A percentile compares a stretch with the other conserved stretches of the same genome.
Conservation (phyloP, 2,113 vertebrate species). For the Myotis davidii region DNA sequence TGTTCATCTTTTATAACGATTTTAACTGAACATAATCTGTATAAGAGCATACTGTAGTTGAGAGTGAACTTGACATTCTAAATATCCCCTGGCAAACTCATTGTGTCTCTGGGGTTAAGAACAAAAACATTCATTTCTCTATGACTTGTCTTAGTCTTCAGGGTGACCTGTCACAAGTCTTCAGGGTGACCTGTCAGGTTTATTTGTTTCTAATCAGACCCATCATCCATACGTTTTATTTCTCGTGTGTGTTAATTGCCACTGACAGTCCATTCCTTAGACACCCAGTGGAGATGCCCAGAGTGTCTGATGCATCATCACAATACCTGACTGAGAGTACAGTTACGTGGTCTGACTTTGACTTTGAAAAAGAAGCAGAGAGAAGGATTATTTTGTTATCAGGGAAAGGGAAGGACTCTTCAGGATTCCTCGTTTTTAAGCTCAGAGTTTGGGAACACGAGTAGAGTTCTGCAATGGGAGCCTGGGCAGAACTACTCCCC, state of each 20-base stretch:
- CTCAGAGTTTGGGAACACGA: not conserved
- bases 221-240: not conserved
- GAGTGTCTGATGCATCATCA: not conserved
- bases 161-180: slow-evolving; percentile 35
- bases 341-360: not conserved
- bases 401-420: not conserved
- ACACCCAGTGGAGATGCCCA: not conserved
- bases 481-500: not conserved
- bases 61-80: not conserved
- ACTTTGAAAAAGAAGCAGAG: not conserved
- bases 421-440: not conserved
- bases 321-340: not conserved
- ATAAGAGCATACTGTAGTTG: not conserved
- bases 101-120: not conserved
- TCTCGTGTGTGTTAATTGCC: slow-evolving; percentile 27
- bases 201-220: slow-evolving; percentile 50
- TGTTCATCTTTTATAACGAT: not conserved
- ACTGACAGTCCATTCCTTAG: slow-evolving; percentile 22
- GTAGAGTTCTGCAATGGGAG: not conserved
- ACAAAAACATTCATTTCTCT: not conserved
- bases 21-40: not conserved
- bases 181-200: slow-evolving; percentile 55
- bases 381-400: not conserved
- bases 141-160: not conserved
- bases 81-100: not conserved